Conservation (phyloP, 2,888 invertebrate genomes). For the Nebria brevicollis region DNA sequence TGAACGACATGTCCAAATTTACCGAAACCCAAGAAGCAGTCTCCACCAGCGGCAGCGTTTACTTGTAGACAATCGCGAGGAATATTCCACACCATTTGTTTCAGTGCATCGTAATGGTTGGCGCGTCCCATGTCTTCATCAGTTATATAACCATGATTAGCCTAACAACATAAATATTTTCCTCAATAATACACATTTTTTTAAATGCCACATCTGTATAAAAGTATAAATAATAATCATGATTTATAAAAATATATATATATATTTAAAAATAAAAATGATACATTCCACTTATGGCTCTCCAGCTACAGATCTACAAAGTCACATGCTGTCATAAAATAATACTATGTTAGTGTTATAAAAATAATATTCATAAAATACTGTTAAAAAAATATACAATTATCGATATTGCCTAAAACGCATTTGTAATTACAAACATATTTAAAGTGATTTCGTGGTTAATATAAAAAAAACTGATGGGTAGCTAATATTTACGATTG, state of each 20-base stretch:
- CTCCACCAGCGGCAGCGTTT: constrained; percentile 64
- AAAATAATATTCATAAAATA: not conserved
- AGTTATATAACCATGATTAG: constrained; percentile 80
- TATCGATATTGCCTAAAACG: too few relatives aligned
- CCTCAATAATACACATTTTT: constrained; percentile 20
- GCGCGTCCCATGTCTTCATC: constrained; percentile 74
- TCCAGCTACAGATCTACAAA: not conserved
- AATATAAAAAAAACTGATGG: too few relatives aligned
- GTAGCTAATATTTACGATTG: too few relatives aligned
- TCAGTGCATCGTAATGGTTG: constrained; percentile 79
- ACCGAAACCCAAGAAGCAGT: constrained; percentile 77
- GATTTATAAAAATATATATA: not conserved
- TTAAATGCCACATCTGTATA: constrained; percentile 8
- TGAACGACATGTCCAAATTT: constrained; percentile 81
- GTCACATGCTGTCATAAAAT: not conserved
- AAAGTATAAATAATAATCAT: constrained; percentile 12
- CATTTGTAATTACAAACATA: too few relatives aligned
- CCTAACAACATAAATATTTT: constrained; percentile 59
- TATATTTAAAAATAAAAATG: not conserved
- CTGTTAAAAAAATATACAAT: too few relatives aligned
- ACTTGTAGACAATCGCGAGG: constrained; percentile 78
- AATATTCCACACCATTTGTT: constrained; percentile 78
- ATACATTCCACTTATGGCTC: not conserved
- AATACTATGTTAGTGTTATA: not conserved
- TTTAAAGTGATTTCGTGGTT: too few relatives aligned